phyloP scores from a whole-genome alignment of 2,888 invertebrate species.

The Icerya purchasi region DNA sequence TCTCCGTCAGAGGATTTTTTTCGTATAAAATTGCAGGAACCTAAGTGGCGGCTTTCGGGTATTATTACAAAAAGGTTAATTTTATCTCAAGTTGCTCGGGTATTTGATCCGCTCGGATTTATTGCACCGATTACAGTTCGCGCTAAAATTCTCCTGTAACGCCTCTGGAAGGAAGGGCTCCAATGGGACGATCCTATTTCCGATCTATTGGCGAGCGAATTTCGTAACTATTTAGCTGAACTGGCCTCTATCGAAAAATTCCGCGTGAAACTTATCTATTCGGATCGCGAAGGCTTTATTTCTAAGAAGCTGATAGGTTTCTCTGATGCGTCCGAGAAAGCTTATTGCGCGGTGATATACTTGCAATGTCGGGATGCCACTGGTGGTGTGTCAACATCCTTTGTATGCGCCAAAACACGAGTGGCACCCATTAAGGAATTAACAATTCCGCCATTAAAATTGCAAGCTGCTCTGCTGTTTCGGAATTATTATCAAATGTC shows the following conservation, averaged over 20 bases:
- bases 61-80: no score
- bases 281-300: slow-evolving; percentile 5
- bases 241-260: slow-evolving; percentile 1
- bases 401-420: not conserved
- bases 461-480: not conserved
- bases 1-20: no score
- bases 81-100: not conserved
- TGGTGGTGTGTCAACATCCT: slow-evolving; percentile 29
- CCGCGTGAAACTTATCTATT: slow-evolving; percentile 4
- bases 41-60: no score
- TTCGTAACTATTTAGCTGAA: not conserved
- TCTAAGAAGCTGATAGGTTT: no score
- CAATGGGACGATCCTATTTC: no score
- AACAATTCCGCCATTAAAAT: not conserved
- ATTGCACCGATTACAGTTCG: not conserved
- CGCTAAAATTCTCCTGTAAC: slow-evolving; percentile 1
- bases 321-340: slow-evolving; percentile 14
- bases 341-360: slow-evolving; percentile 12
- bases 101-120: slow-evolving; percentile 5
- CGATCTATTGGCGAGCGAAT: not conserved
- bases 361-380: no score
- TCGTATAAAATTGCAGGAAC: no score
- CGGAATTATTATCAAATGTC: slow-evolving; percentile 3
- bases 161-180: not conserved
- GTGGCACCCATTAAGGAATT: not conserved